Evolutionary conservation across 2,888 invertebrate species (phyloP), one percentile per base, ranked within the genome.

Genomic region (Brenthis daphne): DNA sequence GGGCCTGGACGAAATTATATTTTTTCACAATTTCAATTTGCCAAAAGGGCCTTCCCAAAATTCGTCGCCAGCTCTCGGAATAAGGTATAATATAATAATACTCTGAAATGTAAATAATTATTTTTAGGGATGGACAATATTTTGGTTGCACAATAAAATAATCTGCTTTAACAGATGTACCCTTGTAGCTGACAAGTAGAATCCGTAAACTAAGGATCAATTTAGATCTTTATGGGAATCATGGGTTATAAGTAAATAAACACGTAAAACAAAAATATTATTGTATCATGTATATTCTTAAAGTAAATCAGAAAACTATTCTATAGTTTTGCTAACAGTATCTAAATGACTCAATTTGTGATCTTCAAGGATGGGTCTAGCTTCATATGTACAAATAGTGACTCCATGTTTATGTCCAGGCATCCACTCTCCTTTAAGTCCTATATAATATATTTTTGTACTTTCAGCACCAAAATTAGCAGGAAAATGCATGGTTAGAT

Each of bases 401-500:
- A 99, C 97, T 63, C 98, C 98, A 84, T 98, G 98, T 76, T 95
- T 94, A 80, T 96, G 97, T 0, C 95, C 96, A 82, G 96, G 95
- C 13, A 94, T 94, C 93, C 96, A 99, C 91, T 99, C 99, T 29
- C 99, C 99, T 84, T 96, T 96, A 55, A 99, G 93, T 13, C 98
- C 99, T 82, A 99, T 99, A 84, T 99, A 99, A 84, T 96, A 97
- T 72, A 99, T 95, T 81, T 95, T 95, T 1, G 98, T 97, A 63
- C 90, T 94, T n/a, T 97, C 97, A 20, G 94, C 94, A 29, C 98
- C 98, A 90, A 96, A 98, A 88, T 98, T 99, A 16, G 94, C 94
- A 11, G 98, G 97, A 84, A 99, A 98, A 90, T 99, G 97, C 79
- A 99, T 94, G 3, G 97, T 96, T 72, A 99, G 92, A 90, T 99